A percentile compares a stretch with the other conserved stretches of the same genome.
Conservation (phyloP, 2,888 invertebrate species). For the Aleiodes testaceus region DNA sequence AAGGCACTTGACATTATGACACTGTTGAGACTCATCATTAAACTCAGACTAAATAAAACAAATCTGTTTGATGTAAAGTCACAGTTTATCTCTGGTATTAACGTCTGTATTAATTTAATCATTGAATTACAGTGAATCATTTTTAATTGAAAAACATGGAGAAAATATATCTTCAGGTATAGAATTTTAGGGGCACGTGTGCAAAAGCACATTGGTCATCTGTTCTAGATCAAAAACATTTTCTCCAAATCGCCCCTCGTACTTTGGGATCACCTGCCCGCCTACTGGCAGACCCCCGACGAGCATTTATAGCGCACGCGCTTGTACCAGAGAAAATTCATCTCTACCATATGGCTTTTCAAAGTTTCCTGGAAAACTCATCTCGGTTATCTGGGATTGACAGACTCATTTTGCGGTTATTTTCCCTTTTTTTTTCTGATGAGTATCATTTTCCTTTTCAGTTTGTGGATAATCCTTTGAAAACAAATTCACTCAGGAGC, state of each 20-base stretch:
- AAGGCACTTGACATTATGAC: slow-evolving; percentile 33
- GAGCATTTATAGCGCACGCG: slow-evolving; percentile 56
- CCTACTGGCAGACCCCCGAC: slow-evolving; percentile 61
- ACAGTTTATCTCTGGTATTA: not conserved
- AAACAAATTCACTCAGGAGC: too few species aligned
- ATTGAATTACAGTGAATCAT: not conserved
- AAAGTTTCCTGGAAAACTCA: slow-evolving; percentile 55
- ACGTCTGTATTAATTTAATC: not conserved
- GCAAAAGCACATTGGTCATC: slow-evolving; percentile 58
- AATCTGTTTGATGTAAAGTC: not conserved
- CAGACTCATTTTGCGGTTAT: slow-evolving; percentile 30
- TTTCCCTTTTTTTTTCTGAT: not conserved
- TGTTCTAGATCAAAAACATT: slow-evolving; percentile 50
- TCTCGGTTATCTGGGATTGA: slow-evolving; percentile 53
- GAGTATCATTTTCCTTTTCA: not conserved
- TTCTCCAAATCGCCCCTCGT: not conserved
- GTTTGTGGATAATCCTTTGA: slow-evolving; percentile 14
- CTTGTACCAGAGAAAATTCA: slow-evolving; percentile 52
- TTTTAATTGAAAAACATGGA: too few species aligned
- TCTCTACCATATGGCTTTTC: slow-evolving; percentile 58
- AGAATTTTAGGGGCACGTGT: slow-evolving; percentile 46
- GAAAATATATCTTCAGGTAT: slow-evolving; percentile 6
- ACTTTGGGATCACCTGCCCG: slow-evolving; percentile 59
- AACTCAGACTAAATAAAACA: slow-evolving; percentile 14
- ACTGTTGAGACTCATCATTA: slow-evolving; percentile 5